A percentile compares a stretch with the other conserved stretches of the same genome.
Evolutionary conservation across 2,113 vertebrate species (phyloP).

Genomic region (Paralichthys olivaceus): DNA sequence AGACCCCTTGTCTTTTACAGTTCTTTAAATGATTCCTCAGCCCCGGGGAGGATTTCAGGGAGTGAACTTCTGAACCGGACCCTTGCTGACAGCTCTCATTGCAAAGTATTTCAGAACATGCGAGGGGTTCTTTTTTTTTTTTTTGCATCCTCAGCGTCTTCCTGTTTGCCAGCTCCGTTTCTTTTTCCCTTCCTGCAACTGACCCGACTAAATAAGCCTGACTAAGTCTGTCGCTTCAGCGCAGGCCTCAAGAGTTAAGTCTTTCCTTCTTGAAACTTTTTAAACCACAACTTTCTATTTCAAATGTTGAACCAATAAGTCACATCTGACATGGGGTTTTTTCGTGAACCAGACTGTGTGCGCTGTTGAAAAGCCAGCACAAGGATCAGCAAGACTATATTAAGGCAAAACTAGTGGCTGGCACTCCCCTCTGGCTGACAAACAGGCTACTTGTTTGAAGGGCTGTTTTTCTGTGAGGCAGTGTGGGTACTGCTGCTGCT

Average conservation of each 20-base stretch:
- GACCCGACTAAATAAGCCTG: constrained; percentile 55
- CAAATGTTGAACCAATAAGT: constrained; percentile 75
- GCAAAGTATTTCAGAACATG: constrained; percentile 47
- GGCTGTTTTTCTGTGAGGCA: constrained; percentile 73
- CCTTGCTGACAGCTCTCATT: constrained; percentile 53
- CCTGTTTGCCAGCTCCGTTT: constrained; percentile 76
- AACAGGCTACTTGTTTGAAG: constrained; percentile 82
- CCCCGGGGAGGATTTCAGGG: constrained; percentile 54
- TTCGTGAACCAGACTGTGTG: constrained; percentile 64
- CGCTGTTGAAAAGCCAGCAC: constrained; percentile 62
- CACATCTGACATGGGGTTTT: constrained; percentile 68
- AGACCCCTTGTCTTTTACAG: constrained; percentile 20
- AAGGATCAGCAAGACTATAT: constrained; percentile 79
- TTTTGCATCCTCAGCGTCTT: constrained; percentile 70
- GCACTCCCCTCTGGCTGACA: constrained; percentile 77
- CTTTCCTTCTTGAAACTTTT: constrained; percentile 46
- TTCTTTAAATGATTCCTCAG: constrained; percentile 42
- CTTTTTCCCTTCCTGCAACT: constrained; percentile 65
- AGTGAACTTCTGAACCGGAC: constrained; percentile 72
- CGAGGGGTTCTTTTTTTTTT: constrained; percentile 1
- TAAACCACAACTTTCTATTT: constrained; percentile 80
- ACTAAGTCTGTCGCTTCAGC: constrained; percentile 36
- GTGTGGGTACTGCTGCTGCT: constrained; percentile 62
- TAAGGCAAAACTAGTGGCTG: constrained; percentile 78
- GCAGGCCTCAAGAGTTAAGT: constrained; percentile 28